Conservation (phyloP, 2,888 invertebrate genomes). For the Ferrisia virgata region DNA sequence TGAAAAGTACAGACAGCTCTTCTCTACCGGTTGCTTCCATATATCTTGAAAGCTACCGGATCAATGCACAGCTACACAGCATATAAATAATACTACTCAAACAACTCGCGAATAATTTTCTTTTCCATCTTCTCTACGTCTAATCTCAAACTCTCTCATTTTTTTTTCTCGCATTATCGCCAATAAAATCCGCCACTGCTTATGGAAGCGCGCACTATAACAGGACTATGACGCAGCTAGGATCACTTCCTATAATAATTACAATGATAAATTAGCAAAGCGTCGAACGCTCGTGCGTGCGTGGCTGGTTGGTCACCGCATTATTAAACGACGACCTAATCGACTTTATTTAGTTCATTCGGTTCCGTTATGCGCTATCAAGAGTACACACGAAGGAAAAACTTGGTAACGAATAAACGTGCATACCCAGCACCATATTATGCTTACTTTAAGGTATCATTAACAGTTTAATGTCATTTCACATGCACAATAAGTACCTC, state of each 20-base stretch:
- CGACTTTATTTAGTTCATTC: conserved; percentile 27
- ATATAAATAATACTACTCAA: too few species aligned
- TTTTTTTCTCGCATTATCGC: too few species aligned
- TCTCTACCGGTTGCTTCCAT: too few species aligned
- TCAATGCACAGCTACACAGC: too few species aligned
- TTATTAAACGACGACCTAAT: conserved; percentile 15
- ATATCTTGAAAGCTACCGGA: too few species aligned
- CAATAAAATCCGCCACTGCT: too few species aligned
- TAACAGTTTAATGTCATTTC: conserved; percentile 33
- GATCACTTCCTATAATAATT: conserved; percentile 1
- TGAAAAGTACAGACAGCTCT: too few species aligned
- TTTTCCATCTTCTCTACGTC: too few species aligned
- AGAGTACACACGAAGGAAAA: not conserved
- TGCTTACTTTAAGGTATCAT: conserved; percentile 20
- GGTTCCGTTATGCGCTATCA: conserved; percentile 8
- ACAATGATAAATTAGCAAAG: not conserved
- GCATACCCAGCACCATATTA: conserved; percentile 16
- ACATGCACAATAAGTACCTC: not conserved
- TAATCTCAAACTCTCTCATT: too few species aligned
- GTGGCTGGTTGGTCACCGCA: not conserved
- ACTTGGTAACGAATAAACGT: conserved; percentile 19
- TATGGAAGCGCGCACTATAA: too few species aligned
- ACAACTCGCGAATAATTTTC: too few species aligned
- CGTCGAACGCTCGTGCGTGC: not conserved
- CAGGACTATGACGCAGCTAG: not conserved